Base-by-base conservation (phyloP, 2,888 invertebrate species). In the Scaptomyza caliginosa region DNA sequence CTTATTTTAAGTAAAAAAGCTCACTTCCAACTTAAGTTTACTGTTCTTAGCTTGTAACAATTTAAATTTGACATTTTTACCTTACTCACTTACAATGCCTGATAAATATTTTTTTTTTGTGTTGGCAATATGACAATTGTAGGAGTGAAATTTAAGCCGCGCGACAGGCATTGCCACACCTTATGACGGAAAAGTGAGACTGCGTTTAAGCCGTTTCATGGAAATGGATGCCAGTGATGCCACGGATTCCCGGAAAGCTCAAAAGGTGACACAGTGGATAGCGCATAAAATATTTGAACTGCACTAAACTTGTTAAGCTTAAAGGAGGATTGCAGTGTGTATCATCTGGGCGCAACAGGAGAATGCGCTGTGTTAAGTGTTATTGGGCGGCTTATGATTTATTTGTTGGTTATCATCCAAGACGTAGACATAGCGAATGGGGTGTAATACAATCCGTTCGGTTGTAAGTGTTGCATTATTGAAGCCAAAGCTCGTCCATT, bases 321-420 rank as follows among this genome's bases (percentile, higher is more conserved):
- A 6, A 2, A 2, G 8, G 2, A 17, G 13, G 28, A 21, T 28
- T 17, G 26, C 4, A 24, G 30, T 45, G 26, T 34, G 1, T 26
- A 24, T 26, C 19, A 3, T 28, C 8, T n/a, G 8, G 13, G 16
- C 17, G 65, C 72, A 60, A 74, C 62, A 66, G 63, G 54, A 71
- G 57, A 59, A 60, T 51, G 51, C 59, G 48, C 62, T 24, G 40
- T 39, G n/a, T n/a, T n/a, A 60, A 30, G 13, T 42, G 55, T 58
- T 67, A 63, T 72, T 5, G 64, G 62, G 64, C 55, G n/a, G n/a
- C n/a, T n/a, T n/a, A n/a, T n/a, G n/a, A 58, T 30, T 69, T 67
- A 65, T 70, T 65, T 65, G 58, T 49, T 38, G 16, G 24, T 16
- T 11, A 36, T 40, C 39, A 51, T 39, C 17, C 21, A 36, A 11